phyloP scores from a whole-genome alignment of 2,797 vertebrate genomes.

The Heterohyrax brucei region DNA sequence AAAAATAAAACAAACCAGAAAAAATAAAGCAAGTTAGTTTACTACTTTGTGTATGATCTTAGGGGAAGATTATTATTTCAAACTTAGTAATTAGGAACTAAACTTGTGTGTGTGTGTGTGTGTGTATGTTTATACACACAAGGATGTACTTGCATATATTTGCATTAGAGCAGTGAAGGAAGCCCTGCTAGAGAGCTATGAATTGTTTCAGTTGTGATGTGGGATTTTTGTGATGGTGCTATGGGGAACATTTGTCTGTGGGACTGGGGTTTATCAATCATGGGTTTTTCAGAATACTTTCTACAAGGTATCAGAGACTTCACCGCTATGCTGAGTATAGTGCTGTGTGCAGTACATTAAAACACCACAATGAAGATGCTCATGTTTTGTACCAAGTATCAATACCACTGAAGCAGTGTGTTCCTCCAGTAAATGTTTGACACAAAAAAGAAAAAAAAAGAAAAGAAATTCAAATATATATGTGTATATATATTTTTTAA shows the following conservation, averaged over 20 bases:
- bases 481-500: not conserved
- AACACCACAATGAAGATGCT: not conserved
- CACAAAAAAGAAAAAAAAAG: not conserved
- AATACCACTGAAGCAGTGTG: not conserved
- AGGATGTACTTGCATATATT: not conserved
- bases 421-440: not conserved
- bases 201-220: not conserved
- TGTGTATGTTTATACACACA: too few species aligned
- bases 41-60: not conserved
- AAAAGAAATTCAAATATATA: not conserved
- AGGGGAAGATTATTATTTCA: not conserved
- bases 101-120: not conserved
- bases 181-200: not conserved
- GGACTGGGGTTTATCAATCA: not conserved
- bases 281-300: not conserved
- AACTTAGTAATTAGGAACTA: slow-evolving; percentile 22
- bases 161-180: not conserved
- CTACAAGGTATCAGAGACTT: not conserved
- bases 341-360: not conserved
- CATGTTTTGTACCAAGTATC: not conserved
- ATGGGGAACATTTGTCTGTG: slow-evolving; percentile 2
- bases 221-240: not conserved
- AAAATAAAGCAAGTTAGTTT: not conserved
- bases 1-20: not conserved
- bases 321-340: not conserved